Base-by-base conservation (phyloP, 1,140 invertebrate genomes). In the Zaprionus vittiger region DNA sequence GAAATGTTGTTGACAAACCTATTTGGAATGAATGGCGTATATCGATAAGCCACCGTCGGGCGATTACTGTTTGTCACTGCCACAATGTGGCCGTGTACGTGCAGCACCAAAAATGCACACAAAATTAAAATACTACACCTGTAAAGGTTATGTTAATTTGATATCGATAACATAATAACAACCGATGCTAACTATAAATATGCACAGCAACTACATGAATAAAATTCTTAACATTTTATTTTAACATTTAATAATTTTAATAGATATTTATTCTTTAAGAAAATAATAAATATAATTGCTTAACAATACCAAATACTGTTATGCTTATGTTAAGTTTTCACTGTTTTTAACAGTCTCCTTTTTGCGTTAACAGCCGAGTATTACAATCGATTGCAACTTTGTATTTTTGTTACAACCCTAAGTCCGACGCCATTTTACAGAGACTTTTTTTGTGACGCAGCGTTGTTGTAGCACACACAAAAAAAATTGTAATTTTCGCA, bases 341-440 rank as follows among this genome's bases (percentile, higher is more conserved):
- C 41, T 47, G n/a, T 9, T 62, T 20, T n/a, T 24, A 31, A 62
- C 44, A 52, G 38, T n/a, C 26, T 56, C 54, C 15, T 14, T 56
- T 56, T 20, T 59, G 56, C 56, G 31, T 60, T 34, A 31, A 34
- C 31, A 44, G 47, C 17, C 20, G 14, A 41, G 17, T 63, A 55
- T 47, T 47, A 47, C n/a, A 47, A 47, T 28, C 26, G 31, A 28
- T 37, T 38, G 4, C 44, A 28, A 57, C 15, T 17, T 54, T 56
- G n/a, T 20, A 47, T 47, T 47, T 38, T 24, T 12, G n/a, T 38
- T 78, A 54, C 81, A 85, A 61, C 82, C 62, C 82, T 85, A 80
- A 57, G 15, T 41, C 22, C 61, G 83, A 86, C 83, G 83, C 83
- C 83, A 86, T 86, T 86, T 86, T 86, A 86, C 61, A 81, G 55